Base-by-base conservation (phyloP, 1,140 invertebrate species). In the Condylostylus longicornis region DNA sequence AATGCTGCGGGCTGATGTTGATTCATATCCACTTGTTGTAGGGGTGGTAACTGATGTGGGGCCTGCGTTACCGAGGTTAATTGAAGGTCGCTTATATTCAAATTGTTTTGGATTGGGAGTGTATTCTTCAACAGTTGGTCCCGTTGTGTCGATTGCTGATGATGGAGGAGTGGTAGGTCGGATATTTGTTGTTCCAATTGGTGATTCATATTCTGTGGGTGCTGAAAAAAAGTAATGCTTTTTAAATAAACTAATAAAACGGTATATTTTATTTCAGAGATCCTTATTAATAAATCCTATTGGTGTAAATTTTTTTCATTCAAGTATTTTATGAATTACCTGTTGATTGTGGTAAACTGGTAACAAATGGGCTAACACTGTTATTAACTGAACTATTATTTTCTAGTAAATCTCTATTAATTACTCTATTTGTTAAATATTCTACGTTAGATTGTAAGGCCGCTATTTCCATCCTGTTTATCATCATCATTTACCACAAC, bases 361-460 rank as follows among this genome's bases (percentile, higher is more conserved):
- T 56, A 57, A 38, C 51, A 47, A 45, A 47, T 48, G 31, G 49
- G 47, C 28, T 45, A 49, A 37, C 44, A 56, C 43, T 54, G 47
- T 51, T 54, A 51, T 57, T 56, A 54, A 45, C 43, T n/a, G n/a
- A n/a, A 33, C 27, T 33, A 19, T 23, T 31, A 10, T 20, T 27
- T 27, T 28, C 51, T 47, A 53, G 46, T 43, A 48, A 53, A 42
- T 57, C 53, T 42, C 49, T 58, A 48, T 49, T 61, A 31, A 51
- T 49, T 45, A 68, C 63, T 42, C 58, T 63, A 60, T 56, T 66
- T 37, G 55, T 64, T 48, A 69, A 62, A 53, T 55, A 61, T 48
- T 66, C 64, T 62, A 69, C 57, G 59, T 63, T 69, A 57, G 64
- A 65, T 61, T 69, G 66, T 61, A 69, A 58, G 54, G 64, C 54